Evolutionary conservation across 2,113 vertebrate genomes (phyloP).

Genomic region (Syngnathus scovelli): DNA sequence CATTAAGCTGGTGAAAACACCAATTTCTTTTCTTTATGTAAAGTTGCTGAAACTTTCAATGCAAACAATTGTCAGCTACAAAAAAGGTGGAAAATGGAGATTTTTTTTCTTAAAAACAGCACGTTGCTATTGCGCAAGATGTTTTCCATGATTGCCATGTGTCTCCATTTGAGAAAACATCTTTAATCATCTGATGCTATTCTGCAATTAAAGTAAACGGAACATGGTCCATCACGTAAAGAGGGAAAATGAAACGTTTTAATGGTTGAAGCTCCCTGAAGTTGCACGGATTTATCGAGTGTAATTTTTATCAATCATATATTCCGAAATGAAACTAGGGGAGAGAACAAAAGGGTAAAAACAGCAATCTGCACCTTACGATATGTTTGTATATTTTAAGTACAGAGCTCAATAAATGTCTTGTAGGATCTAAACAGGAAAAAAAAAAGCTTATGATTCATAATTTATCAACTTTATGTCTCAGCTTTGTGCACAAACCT

Average conservation of each 20-base stretch:
- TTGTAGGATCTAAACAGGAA: conserved; percentile 17
- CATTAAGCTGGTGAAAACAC: conserved; percentile 19
- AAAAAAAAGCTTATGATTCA: conserved; percentile 37
- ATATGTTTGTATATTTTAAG: neutral
- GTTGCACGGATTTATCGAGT: no score
- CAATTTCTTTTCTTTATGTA: conserved; percentile 2
- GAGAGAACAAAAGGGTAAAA: no score
- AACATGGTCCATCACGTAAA: neutral
- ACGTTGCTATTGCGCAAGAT: neutral
- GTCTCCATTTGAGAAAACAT: neutral
- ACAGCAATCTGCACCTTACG: no score
- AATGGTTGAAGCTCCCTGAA: neutral
- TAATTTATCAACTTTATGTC: conserved; percentile 33
- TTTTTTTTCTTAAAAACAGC: neutral
- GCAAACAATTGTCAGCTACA: no score
- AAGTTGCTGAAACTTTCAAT: neutral
- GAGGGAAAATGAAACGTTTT: conserved; percentile 1
- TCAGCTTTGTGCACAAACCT: conserved; percentile 8
- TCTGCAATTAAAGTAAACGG: neutral
- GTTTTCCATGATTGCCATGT: neutral
- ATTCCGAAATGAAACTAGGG: no score
- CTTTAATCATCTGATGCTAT: neutral
- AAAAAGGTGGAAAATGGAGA: neutral
- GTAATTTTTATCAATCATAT: no score
- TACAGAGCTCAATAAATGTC: conserved; percentile 4